A percentile compares a stretch with the other conserved stretches of the same genome.
Conservation (phyloP, 2,113 vertebrate species). For the Embiotoca jacksoni region DNA sequence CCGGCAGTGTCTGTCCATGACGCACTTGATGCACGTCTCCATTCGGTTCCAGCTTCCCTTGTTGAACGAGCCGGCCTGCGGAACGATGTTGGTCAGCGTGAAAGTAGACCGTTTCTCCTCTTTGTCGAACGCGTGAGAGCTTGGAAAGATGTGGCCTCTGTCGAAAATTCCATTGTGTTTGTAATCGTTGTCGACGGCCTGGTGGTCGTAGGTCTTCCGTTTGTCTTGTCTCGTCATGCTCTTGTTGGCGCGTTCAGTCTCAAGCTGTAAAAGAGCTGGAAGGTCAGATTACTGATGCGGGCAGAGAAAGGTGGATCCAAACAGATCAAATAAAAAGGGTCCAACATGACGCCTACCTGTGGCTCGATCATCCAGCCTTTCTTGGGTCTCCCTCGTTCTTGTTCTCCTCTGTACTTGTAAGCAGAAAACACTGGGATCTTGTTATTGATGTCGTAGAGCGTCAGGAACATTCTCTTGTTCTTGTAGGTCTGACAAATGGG, state of each 20-base stretch:
- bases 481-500: constrained; percentile 54
- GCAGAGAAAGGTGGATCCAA: not conserved
- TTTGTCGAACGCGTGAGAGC: not conserved
- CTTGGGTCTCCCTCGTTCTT: rapidly evolving
- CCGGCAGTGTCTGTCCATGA: constrained; percentile 40
- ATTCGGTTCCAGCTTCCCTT: constrained; percentile 39
- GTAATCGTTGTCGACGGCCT: constrained; percentile 9
- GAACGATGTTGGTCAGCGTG: constrained; percentile 51
- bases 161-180: not conserved
- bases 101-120: constrained; percentile 19
- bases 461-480: constrained; percentile 20
- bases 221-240: not conserved
- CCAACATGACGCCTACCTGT: constrained; percentile 29
- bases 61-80: constrained; percentile 21
- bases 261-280: constrained; percentile 41
- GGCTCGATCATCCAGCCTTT: constrained; percentile 15
- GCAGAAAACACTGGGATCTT: constrained; percentile 73
- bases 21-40: constrained; percentile 24
- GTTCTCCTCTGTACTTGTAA: not conserved
- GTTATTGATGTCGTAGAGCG: constrained; percentile 50
- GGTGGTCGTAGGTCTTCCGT: not conserved
- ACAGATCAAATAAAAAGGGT: too few relatives aligned
- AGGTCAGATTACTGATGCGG: too few relatives aligned
- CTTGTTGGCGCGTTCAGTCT: not conserved
- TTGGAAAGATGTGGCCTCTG: constrained; percentile 43